A percentile compares a stretch with the other conserved stretches of the same genome.
Conservation (phyloP, 2,888 invertebrate genomes). For the Ormyrus thymus region DNA sequence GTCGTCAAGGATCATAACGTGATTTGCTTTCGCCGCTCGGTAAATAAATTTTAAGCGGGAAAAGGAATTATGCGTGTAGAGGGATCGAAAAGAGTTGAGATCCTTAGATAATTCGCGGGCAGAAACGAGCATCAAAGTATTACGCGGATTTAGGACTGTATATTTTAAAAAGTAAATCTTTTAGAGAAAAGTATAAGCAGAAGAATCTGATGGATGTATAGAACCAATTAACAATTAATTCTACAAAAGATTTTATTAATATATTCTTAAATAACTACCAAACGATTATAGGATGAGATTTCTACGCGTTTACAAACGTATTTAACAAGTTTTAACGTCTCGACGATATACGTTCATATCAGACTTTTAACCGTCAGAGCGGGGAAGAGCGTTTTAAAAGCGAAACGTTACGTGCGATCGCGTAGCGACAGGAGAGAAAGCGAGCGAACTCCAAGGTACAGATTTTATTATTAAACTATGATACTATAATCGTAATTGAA, state of each 20-base stretch:
- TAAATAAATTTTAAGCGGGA: conserved; percentile 2
- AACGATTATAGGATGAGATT: conserved; percentile 38
- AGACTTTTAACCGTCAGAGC: conserved; percentile 51
- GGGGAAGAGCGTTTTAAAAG: conserved; percentile 27
- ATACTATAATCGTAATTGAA: conserved; percentile 49
- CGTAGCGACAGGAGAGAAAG: conserved; percentile 32
- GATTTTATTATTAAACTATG: conserved; percentile 45
- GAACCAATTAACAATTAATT: conserved; percentile 55
- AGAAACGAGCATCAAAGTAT: conserved; percentile 30
- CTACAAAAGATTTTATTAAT: conserved; percentile 53
- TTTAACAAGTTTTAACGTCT: conserved; percentile 45
- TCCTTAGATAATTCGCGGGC: neutral
- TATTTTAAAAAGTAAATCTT: conserved; percentile 48
- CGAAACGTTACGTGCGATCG: conserved; percentile 18
- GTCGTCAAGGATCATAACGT: conserved; percentile 27
- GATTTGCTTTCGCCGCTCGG: neutral
- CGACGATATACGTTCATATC: conserved; percentile 49
- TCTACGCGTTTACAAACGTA: conserved; percentile 52
- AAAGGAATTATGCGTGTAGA: neutral
- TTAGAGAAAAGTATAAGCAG: conserved; percentile 30
- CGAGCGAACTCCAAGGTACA: conserved; percentile 27
- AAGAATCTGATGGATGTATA: conserved; percentile 49
- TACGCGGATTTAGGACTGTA: conserved; percentile 38
- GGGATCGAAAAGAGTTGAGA: neutral
- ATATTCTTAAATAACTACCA: conserved; percentile 40